These are phyloP conservation scores for Elanoides forficatus DNA, from an alignment of 2,113 vertebrate genomes.

Conservation along the genomic window DNA sequence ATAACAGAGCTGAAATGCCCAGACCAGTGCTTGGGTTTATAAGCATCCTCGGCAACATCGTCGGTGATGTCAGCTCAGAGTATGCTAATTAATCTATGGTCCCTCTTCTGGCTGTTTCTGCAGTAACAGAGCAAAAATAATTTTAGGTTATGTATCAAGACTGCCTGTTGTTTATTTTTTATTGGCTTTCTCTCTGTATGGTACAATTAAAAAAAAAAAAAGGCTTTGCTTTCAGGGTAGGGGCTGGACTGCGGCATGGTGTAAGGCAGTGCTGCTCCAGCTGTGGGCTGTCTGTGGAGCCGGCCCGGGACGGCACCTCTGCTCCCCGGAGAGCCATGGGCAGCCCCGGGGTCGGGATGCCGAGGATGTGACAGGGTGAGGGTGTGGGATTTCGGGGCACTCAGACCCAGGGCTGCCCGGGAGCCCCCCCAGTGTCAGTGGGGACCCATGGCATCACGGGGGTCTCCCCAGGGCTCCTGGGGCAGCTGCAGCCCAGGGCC, in stretches of 20 bases:
- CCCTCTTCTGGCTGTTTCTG: slow-evolving; percentile 56
- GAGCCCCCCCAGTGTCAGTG: accelerated
- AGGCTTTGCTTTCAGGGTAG: not conserved
- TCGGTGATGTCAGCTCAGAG: not conserved
- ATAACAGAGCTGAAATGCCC: not conserved
- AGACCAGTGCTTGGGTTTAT: not conserved
- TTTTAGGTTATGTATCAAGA: not conserved
- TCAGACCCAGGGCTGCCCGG: not conserved
- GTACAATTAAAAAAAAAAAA: not conserved
- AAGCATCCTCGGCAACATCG: not conserved
- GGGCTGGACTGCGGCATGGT: accelerated
- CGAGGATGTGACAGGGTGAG: not conserved
- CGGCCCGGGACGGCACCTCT: not conserved
- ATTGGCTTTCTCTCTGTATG: not conserved
- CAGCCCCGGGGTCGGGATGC: not conserved
- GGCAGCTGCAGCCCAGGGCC: accelerated
- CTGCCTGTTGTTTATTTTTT: not conserved
- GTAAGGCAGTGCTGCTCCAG: not conserved
- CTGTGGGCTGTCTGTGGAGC: not conserved
- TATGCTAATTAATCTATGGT: not conserved
- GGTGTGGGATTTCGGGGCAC: accelerated
- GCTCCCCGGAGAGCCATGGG: not conserved
- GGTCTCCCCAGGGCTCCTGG: not conserved
- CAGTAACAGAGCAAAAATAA: slow-evolving; percentile 14
- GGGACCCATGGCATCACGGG: accelerated